phyloP scores from a whole-genome alignment of 2,888 invertebrate genomes.

The Hyles lineata region DNA sequence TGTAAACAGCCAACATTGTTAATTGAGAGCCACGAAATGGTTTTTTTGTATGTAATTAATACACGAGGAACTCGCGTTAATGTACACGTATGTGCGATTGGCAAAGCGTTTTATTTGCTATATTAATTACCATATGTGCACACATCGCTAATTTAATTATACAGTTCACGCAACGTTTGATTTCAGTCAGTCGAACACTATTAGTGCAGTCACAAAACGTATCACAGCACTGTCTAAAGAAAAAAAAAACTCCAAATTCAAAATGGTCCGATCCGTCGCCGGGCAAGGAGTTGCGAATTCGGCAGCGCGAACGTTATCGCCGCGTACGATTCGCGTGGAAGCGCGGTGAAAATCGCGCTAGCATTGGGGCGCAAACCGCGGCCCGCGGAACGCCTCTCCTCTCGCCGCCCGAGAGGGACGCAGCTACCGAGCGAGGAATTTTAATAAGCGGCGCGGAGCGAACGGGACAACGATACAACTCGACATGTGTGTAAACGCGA shows the following conservation, averaged over 20 bases:
- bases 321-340: constrained; percentile 79
- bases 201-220: constrained; percentile 50
- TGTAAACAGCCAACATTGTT: constrained; percentile 14
- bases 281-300: constrained; percentile 60
- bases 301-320: constrained; percentile 57
- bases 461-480: constrained; percentile 76
- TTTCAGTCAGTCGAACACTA: constrained; percentile 47
- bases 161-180: constrained; percentile 50
- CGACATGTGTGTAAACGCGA: constrained; percentile 82
- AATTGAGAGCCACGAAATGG: not conserved
- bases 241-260: constrained; percentile 47
- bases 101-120: constrained; percentile 34
- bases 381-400: constrained; percentile 71
- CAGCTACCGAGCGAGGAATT: constrained; percentile 81
- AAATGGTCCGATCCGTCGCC: constrained; percentile 46
- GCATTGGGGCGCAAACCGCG: constrained; percentile 77
- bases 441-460: constrained; percentile 83
- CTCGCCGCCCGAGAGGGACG: constrained; percentile 73
- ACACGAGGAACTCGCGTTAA: constrained; percentile 15
- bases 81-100: constrained; percentile 11
- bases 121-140: constrained; percentile 41
- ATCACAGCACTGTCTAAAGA: constrained; percentile 55
- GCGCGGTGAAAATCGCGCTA: constrained; percentile 81
- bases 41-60: constrained; percentile 6
- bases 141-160: constrained; percentile 52